phyloP scores from a whole-genome alignment of 2,113 vertebrate species.

The Atlantisia rogersi region DNA sequence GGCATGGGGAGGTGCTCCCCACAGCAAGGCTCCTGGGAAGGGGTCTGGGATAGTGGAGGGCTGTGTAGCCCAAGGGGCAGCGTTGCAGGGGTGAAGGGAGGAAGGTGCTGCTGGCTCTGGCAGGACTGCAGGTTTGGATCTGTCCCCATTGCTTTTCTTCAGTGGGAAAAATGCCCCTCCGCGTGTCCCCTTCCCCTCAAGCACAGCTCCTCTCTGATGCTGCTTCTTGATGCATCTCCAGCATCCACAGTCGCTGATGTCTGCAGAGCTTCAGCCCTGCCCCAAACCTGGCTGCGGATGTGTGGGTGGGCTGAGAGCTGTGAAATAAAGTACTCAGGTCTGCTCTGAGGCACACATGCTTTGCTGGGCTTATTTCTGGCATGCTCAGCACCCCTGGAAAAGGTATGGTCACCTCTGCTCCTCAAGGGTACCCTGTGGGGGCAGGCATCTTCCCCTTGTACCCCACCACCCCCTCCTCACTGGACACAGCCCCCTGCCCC shows the following conservation, averaged over 20 bases:
- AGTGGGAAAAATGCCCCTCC: not conserved
- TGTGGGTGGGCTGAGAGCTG: not conserved
- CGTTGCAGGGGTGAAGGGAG: fast-evolving
- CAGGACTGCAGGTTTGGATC: not conserved
- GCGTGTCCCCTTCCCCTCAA: not conserved
- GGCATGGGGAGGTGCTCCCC: fast-evolving
- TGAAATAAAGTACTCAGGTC: conserved; percentile 41
- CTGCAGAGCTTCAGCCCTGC: not conserved
- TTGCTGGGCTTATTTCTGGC: not conserved
- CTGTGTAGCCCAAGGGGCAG: not conserved
- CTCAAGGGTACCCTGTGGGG: not conserved
- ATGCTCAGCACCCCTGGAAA: not conserved
- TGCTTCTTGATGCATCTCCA: not conserved
- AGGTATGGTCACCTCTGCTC: not conserved
- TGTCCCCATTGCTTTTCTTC: not conserved
- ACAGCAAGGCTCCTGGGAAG: fast-evolving
- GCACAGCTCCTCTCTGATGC: not conserved
- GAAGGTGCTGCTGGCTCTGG: not conserved
- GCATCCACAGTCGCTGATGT: not conserved
- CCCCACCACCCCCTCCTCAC: not conserved
- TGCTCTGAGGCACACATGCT: not conserved
- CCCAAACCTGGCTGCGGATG: not conserved
- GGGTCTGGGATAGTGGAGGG: fast-evolving
- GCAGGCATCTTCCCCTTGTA: not conserved
- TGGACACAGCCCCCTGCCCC: too few species aligned